Evolutionary conservation across 2,888 invertebrate species (phyloP), one percentile per base, ranked within the genome.

Genomic region (Hermaeophaga mercurialis): DNA sequence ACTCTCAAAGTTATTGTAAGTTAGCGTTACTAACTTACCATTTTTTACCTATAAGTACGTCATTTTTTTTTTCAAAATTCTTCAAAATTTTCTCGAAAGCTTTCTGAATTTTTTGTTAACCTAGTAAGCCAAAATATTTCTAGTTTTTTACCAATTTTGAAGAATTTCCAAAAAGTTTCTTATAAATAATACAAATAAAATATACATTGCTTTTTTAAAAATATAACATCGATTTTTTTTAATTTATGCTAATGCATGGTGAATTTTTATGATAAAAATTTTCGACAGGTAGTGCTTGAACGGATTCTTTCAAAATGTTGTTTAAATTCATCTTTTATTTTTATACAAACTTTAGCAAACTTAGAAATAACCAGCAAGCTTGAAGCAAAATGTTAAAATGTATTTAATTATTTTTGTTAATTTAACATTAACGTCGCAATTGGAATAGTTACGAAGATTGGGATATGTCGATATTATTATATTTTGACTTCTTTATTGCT

Each of bases 401-500:
- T 45, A 38, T 39, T 12, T 18, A n/a, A 22, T 33, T 41, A 36
- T 54, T 54, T 34, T 48, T 14, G 52, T 54, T 44, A 39, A 41
- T 24, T 15, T 26, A 52, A 47, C 45, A 31, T 19, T 18, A 11
- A 48, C 48, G 59, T 59, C 52, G 55, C 58, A 31, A 48, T 49
- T 59, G 61, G 59, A 61, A 60, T 59, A 63, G 56, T 60, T 44
- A 43, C 59, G 56, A 62, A 52, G 53, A 53, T 55, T 55, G 24
- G 56, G 59, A 61, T 62, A 63, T 65, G 61, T 65, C 59, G 58
- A 57, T 58, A 61, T 63, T 56, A 36, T 26, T 48, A 59, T 36
- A 28, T 31, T 18, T 49, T 31, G 74, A 31, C 57, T 57, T 50
- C 49, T 66, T 76, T 77, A 77, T 67, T 78, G 75, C 68, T 77